Percentiles rank a stretch among this genome's conserved stretches.
Evolutionary conservation across 1,140 invertebrate genomes (phyloP).

Genomic region (Halotydeus destructor): DNA sequence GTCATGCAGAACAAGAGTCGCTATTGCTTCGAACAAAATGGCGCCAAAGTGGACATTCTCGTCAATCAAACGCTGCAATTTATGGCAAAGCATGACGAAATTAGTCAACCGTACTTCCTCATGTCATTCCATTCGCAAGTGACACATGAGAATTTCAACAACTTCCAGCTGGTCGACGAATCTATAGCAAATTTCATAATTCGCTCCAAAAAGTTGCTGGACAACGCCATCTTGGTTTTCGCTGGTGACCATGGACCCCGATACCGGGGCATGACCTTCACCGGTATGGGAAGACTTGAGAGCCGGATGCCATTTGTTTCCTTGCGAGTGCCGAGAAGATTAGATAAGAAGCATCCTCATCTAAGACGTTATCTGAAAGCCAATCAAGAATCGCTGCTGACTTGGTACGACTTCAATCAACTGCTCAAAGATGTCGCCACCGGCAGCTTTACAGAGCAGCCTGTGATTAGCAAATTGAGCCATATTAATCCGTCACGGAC

Average conservation of each 20-base stretch:
- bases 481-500: slow-evolving; percentile 8
- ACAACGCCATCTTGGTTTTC: slow-evolving; percentile 12
- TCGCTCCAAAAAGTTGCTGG: slow-evolving; percentile 21
- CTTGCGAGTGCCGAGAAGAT: slow-evolving; percentile 16
- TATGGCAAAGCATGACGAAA: slow-evolving; percentile 15
- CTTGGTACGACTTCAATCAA: slow-evolving; percentile 20
- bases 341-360: slow-evolving; percentile 15
- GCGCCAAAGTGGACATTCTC: slow-evolving; percentile 15
- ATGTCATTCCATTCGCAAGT: slow-evolving; percentile 11
- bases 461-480: too few relatives aligned
- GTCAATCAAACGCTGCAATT: slow-evolving; percentile 18
- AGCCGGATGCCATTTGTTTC: slow-evolving; percentile 21
- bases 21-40: slow-evolving; percentile 10
- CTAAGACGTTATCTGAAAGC: slow-evolving; percentile 2
- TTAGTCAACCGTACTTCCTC: slow-evolving; percentile 16
- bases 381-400: slow-evolving; percentile 9
- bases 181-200: slow-evolving; percentile 6
- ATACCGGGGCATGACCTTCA: slow-evolving; percentile 10
- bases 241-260: slow-evolving; percentile 8
- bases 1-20: background rate
- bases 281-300: slow-evolving; percentile 19
- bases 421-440: slow-evolving; percentile 17
- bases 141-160: slow-evolving; percentile 15
- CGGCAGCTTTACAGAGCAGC: too few relatives aligned
- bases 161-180: slow-evolving; percentile 10